Percentiles rank a stretch among this genome's conserved stretches.
phyloP scores from a whole-genome alignment of 2,888 invertebrate species.

The Agonopterix heracliana region DNA sequence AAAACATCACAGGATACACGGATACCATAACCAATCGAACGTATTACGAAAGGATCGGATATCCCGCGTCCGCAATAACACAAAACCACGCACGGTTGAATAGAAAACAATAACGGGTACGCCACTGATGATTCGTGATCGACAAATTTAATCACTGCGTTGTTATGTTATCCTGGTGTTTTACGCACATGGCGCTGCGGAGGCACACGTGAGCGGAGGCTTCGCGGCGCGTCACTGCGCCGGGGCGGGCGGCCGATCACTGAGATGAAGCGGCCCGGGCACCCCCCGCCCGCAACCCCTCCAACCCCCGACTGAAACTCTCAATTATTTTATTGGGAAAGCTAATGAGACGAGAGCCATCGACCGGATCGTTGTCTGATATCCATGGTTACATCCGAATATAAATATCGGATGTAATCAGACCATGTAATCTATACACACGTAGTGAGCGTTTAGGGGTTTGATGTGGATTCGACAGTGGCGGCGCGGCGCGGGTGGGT shows the following conservation, averaged over 20 bases:
- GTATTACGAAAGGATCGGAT: slow-evolving; percentile 17
- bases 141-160: slow-evolving; percentile 25
- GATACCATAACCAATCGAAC: slow-evolving; percentile 31
- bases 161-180: slow-evolving; percentile 37
- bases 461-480: neutral
- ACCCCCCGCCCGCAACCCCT: slow-evolving; percentile 26
- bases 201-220: neutral
- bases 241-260: slow-evolving; percentile 63
- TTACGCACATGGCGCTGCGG: slow-evolving; percentile 28
- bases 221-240: slow-evolving; percentile 43
- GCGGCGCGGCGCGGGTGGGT: neutral
- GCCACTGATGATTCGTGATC: slow-evolving; percentile 34
- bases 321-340: slow-evolving; percentile 74
- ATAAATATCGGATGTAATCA: slow-evolving; percentile 18
- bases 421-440: slow-evolving; percentile 6
- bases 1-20: slow-evolving; percentile 24
- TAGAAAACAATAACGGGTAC: slow-evolving; percentile 19
- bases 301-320: slow-evolving; percentile 56
- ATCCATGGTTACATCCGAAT: slow-evolving; percentile 31
- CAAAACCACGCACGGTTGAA: slow-evolving; percentile 16
- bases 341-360: slow-evolving; percentile 70
- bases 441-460: neutral
- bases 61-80: slow-evolving; percentile 11
- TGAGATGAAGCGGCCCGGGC: slow-evolving; percentile 46
- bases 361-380: slow-evolving; percentile 43